phyloP scores from a whole-genome alignment of 2,797 vertebrate genomes.

The Eulemur rubriventer region DNA sequence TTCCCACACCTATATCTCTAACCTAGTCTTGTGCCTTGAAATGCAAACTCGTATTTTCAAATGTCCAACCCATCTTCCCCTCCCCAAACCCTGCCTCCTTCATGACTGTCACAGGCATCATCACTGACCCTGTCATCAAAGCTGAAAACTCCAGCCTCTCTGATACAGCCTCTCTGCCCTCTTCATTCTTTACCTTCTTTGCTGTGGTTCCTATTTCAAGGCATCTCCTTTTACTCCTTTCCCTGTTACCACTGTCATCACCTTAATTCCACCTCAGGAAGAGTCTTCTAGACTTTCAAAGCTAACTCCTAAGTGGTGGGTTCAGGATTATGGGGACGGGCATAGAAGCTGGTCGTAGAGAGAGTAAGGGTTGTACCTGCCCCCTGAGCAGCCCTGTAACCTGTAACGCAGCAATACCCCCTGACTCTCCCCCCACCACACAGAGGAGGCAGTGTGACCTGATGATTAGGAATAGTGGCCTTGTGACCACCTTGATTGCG shows the following conservation, averaged over 20 bases:
- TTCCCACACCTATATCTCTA: background rate
- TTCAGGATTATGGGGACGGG: background rate
- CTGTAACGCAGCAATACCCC: background rate
- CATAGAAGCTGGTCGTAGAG: background rate
- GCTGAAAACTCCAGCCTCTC: background rate
- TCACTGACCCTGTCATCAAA: background rate
- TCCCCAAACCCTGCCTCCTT: background rate
- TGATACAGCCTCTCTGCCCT: background rate
- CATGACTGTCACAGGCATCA: background rate
- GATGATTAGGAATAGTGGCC: background rate
- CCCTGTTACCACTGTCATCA: background rate
- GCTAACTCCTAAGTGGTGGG: background rate
- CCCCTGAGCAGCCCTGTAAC: background rate
- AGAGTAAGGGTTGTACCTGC: background rate
- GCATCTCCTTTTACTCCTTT: background rate
- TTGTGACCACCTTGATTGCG: background rate
- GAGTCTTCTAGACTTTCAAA: conserved; percentile 7
- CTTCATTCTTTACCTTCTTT: background rate
- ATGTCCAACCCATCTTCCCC: background rate
- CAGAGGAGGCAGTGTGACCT: background rate
- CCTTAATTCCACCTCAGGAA: background rate
- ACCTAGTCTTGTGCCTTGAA: background rate
- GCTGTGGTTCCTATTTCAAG: background rate
- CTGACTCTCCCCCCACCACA: background rate
- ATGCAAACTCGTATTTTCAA: background rate